These are phyloP conservation scores for Lepisosteus osseus DNA, from an alignment of 2,113 vertebrate genomes.

Conservation along the genomic window DNA sequence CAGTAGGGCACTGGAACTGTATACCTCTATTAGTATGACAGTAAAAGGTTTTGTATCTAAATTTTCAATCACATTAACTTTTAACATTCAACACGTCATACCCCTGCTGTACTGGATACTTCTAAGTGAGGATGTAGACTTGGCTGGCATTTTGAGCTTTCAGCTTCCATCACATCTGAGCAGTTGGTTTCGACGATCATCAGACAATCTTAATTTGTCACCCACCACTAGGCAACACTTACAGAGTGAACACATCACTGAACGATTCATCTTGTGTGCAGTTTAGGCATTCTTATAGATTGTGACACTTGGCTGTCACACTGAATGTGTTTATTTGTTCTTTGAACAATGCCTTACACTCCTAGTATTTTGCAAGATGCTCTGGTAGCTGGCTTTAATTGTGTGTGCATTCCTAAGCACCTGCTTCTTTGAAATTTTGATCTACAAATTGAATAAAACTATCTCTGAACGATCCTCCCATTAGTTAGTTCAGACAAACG, in stretches of 20 bases:
- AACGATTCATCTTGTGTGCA: conserved; percentile 46
- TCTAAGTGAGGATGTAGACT: conserved; percentile 15
- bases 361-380: conserved; percentile 37
- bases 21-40: no score
- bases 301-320: conserved; percentile 55
- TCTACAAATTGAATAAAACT: background rate
- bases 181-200: conserved; percentile 25
- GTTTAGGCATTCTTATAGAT: conserved; percentile 32
- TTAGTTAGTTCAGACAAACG: conserved; percentile 11
- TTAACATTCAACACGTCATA: conserved; percentile 30
- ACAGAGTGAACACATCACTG: conserved; percentile 43
- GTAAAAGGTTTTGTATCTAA: no score
- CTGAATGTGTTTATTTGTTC: conserved; percentile 63
- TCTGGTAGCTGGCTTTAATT: conserved; percentile 50
- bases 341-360: conserved; percentile 19
- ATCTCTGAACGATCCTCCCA: background rate
- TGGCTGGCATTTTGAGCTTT: conserved; percentile 22
- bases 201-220: conserved; percentile 44
- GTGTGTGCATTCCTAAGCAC: conserved; percentile 32
- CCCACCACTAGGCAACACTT: conserved; percentile 44
- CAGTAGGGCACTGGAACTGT: no score
- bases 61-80: conserved; percentile 22
- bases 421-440: background rate
- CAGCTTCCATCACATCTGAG: conserved; percentile 30
- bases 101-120: conserved; percentile 15